Base-by-base conservation (phyloP, 92 coral and sea anemone genomes). In the Epizoanthus stellaris region DNA sequence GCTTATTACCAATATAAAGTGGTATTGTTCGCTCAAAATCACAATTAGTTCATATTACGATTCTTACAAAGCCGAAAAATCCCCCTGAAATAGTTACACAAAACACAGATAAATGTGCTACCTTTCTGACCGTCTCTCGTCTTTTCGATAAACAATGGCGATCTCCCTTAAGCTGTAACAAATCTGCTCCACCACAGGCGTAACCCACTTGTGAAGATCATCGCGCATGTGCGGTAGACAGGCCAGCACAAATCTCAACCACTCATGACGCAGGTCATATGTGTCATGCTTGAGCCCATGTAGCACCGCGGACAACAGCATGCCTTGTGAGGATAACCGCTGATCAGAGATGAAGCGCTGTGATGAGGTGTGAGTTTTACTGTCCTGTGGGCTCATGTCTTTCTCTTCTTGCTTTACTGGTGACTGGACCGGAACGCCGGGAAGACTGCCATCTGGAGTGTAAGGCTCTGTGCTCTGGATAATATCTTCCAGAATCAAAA, bases 231-330 rank as follows among this genome's bases (percentile, higher is more conserved):
- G 98, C 63, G 98, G 97, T 84, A 95, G 87, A 77, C 98, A 94
- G 57, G 98, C 93, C 80, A 94, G 87, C 75, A 95, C 98, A 74
- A 95, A 95, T 80, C 93, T 91, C 65, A 95, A 82, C 98, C 98
- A 95, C 91, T 95, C 98, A 72, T 95, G 93, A 84, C 93, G 94
- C 86, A 92, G 65, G 72, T 95, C 98, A 67, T 70, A 88, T 38
- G 95, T 94, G 67, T 93, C 95, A 39, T 92, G 90, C 57, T 93
- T 95, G 87, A 95, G 87, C 72, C 96, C 95, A 73, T 89, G 93
- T 20, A 95, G 77, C 82, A 94, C 93, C 76, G 95, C 95, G 17
- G 93, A 92, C 87, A 95, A 60, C 19, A 95, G 89, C 98, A 95
- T 95, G 56, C 94, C 93, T 77, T 95, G 98, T 23, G 86, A 90